These are phyloP conservation scores for Xiphophorus birchmanni DNA, from an alignment of 2,797 vertebrate genomes.

Conservation along the genomic window DNA sequence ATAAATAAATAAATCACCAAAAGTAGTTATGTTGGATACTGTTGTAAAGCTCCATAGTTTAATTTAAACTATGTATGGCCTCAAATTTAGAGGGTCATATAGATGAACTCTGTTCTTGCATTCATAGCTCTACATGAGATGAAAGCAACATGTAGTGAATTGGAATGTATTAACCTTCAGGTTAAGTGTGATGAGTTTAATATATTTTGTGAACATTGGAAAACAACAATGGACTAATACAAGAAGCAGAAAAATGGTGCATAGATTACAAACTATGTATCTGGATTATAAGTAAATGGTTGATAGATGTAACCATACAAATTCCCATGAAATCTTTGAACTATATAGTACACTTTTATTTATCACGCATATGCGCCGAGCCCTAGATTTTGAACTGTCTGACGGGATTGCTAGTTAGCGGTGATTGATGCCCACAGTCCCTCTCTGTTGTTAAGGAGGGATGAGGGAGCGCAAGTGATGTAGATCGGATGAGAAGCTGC, in stretches of 20 bases:
- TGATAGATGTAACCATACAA: not conserved
- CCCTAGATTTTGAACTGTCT: conserved; percentile 37
- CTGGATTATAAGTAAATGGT: not conserved
- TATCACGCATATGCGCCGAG: conserved; percentile 16
- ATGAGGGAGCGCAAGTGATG: conserved; percentile 65
- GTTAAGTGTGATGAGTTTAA: not conserved
- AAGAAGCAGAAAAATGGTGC: not conserved
- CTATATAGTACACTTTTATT: conserved; percentile 1
- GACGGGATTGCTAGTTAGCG: conserved; percentile 74
- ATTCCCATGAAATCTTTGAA: conserved; percentile 1
- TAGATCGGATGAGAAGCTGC: conserved; percentile 69
- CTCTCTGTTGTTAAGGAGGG: conserved; percentile 71
- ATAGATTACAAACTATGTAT: not conserved
- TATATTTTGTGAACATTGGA: conserved; percentile 6
- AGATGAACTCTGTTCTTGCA: not conserved
- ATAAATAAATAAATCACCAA: not conserved
- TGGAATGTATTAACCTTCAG: too few species aligned
- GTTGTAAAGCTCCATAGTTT: not conserved
- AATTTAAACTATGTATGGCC: not conserved
- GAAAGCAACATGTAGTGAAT: not conserved
- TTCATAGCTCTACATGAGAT: not conserved
- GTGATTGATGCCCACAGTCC: conserved; percentile 75
- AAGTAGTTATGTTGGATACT: not conserved
- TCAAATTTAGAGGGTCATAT: not conserved
- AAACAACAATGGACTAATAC: not conserved